Evolutionary conservation across 2,888 invertebrate species (phyloP), one percentile per base, ranked within the genome.

Genomic region (Eupelmus urozonus): DNA sequence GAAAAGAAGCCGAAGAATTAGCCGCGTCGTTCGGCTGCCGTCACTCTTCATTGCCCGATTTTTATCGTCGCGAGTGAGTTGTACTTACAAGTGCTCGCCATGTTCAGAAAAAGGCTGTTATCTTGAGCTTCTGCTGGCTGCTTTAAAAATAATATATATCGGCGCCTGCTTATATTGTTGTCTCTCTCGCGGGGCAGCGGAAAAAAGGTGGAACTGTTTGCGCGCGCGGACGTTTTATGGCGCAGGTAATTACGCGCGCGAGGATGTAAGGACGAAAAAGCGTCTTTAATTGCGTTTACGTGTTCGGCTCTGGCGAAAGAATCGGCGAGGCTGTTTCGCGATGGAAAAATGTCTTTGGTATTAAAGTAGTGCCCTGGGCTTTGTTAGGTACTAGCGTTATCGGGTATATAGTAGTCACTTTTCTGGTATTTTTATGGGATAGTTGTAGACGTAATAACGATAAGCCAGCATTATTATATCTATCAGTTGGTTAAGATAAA

Each of bases 51-150:
- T 20, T 53, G 23, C 60, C 57, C 73, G 65, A 74, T 74, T 66
- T 60, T 74, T 66, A 65, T 73, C 73, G 73, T 62, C 62, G 62
- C 34, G 34, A n/a, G n/a, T n/a, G n/a, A n/a, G n/a, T n/a, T n/a
- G n/a, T n/a, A n/a, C n/a, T n/a, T n/a, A n/a, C n/a, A n/a, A n/a
- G n/a, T n/a, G n/a, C n/a, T n/a, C n/a, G n/a, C n/a, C n/a, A n/a
- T n/a, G n/a, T n/a, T n/a, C n/a, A 11, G 1, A 63, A 51, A 42
- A 42, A 42, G n/a, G n/a, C n/a, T n/a, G n/a, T n/a, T n/a, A 18
- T 42, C 16, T n/a, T n/a, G n/a, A n/a, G 29, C 42, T 45, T 25
- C 18, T 23, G 25, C 23, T 25, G 40, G 5, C 16, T 13, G 70
- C 4, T 11, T 20, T 42, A 45, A 63, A 63, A 45, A 62, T 62